A percentile compares a stretch with the other conserved stretches of the same genome.
These are phyloP conservation scores for Spea bombifrons DNA, from an alignment of 2,113 vertebrate species.

Conservation along the genomic window DNA sequence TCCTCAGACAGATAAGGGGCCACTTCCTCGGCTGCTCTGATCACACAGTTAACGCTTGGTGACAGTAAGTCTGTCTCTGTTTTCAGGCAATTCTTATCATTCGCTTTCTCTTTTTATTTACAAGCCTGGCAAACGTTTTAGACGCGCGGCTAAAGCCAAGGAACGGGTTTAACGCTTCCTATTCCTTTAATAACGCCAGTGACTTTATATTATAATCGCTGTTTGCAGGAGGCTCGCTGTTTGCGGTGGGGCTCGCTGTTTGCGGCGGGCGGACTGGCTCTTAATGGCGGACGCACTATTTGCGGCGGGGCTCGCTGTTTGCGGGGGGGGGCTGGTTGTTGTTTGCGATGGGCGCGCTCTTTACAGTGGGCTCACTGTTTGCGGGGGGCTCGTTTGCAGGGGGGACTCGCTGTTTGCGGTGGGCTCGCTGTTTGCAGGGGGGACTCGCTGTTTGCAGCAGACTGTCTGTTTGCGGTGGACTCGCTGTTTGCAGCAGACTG, in stretches of 20 bases:
- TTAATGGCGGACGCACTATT: no score
- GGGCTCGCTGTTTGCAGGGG: conserved; percentile 39
- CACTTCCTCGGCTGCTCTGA: conserved; percentile 57
- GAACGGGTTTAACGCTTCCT: conserved; percentile 8
- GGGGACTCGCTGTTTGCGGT: conserved; percentile 47
- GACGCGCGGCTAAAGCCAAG: conserved; percentile 49
- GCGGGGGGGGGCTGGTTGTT: conserved; percentile 52
- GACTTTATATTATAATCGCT: conserved; percentile 28
- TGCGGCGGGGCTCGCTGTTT: conserved; percentile 46
- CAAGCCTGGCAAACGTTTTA: conserved; percentile 55
- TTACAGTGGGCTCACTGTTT: conserved; percentile 26
- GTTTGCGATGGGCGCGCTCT: conserved; percentile 33
- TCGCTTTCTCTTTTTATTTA: conserved; percentile 52
- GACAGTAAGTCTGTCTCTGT: conserved; percentile 60
- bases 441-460: no score
- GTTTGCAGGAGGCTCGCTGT: conserved; percentile 22
- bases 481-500: no score
- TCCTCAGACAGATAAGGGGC: conserved; percentile 59
- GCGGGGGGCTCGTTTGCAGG: conserved; percentile 38
- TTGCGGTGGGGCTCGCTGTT: conserved; percentile 50
- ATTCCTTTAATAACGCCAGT: neutral
- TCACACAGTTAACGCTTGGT: conserved; percentile 57
- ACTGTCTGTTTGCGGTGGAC: no score
- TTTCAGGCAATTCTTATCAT: conserved; percentile 56
- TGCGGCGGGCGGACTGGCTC: no score